These are phyloP conservation scores for Allophyes oxyacanthae DNA, from an alignment of 2,888 invertebrate species.

Conservation along the genomic window DNA sequence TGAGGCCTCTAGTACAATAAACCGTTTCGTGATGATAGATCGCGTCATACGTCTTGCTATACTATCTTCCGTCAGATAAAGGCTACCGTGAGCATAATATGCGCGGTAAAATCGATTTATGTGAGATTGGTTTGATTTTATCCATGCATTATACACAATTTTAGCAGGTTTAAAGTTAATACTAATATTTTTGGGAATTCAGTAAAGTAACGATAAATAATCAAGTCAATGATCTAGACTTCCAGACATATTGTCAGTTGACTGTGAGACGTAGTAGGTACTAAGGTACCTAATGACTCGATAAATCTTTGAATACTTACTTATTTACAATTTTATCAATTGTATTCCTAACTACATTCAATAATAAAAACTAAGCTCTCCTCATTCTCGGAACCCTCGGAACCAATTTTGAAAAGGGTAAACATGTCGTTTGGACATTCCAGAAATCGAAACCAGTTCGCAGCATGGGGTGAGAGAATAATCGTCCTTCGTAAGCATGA, in stretches of 20 bases:
- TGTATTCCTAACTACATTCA: too few species aligned
- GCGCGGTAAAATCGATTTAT: background rate
- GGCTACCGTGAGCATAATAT: slow-evolving; percentile 12
- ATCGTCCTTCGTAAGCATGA: slow-evolving; percentile 36
- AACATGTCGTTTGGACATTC: slow-evolving; percentile 48
- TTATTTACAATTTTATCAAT: background rate
- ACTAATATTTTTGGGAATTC: too few species aligned
- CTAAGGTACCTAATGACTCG: too few species aligned
- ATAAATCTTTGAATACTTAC: slow-evolving; percentile 6
- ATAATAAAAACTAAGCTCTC: too few species aligned
- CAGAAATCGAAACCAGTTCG: slow-evolving; percentile 52
- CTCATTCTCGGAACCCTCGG: slow-evolving; percentile 14
- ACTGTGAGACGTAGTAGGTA: slow-evolving; percentile 16
- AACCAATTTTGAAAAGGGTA: slow-evolving; percentile 22
- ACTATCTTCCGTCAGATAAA: slow-evolving; percentile 37
- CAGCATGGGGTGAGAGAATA: slow-evolving; percentile 57
- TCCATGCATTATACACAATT: background rate
- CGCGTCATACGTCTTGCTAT: slow-evolving; percentile 37
- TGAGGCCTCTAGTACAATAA: slow-evolving; percentile 53
- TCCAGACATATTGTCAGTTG: slow-evolving; percentile 15
- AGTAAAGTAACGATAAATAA: too few species aligned
- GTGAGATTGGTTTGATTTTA: slow-evolving; percentile 1
- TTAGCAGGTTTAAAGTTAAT: background rate
- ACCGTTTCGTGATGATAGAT: slow-evolving; percentile 49
- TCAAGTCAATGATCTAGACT: slow-evolving; percentile 11